Conservation (phyloP, 2,113 vertebrate species). For the Sinocyclocheilus anshuiensis region DNA sequence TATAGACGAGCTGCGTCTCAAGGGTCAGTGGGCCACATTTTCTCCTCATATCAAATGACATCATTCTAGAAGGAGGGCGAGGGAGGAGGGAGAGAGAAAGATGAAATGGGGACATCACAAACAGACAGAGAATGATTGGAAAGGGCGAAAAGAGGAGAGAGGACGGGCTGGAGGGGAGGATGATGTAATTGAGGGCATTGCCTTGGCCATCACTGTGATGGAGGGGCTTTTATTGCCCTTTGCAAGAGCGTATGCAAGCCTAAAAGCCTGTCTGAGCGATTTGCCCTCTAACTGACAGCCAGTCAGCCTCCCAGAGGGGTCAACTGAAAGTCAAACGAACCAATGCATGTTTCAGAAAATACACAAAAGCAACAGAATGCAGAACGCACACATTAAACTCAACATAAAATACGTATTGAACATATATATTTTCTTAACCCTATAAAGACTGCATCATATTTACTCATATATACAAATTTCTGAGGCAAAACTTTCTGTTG, state of each 20-base stretch:
- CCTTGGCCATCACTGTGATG: conserved; percentile 17
- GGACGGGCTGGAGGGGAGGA: background rate
- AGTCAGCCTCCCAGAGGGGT: conserved; percentile 12
- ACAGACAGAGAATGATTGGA: background rate
- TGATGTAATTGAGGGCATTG: conserved; percentile 23
- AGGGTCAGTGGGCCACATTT: conserved; percentile 77
- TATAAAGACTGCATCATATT: background rate
- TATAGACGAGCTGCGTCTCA: conserved; percentile 61
- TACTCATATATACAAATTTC: too few relatives aligned
- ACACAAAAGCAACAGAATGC: background rate
- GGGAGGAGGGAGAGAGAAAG: background rate
- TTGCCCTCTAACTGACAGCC: conserved; percentile 16
- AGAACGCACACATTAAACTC: background rate
- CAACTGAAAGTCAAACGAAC: conserved; percentile 25
- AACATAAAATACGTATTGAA: background rate
- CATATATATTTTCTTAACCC: background rate
- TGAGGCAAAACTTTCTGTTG: too few relatives aligned
- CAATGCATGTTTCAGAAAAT: background rate
- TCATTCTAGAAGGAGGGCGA: conserved; percentile 58
- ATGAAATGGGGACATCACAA: background rate
- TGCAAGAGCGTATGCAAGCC: background rate
- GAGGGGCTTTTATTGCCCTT: conserved; percentile 38
- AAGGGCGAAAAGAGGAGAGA: background rate
- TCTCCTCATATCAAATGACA: conserved; percentile 74
- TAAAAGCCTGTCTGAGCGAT: background rate